Percentiles rank a stretch among this genome's conserved stretches.
Evolutionary conservation across 2,797 vertebrate species (phyloP).

Genomic region (Semotilus atromaculatus): DNA sequence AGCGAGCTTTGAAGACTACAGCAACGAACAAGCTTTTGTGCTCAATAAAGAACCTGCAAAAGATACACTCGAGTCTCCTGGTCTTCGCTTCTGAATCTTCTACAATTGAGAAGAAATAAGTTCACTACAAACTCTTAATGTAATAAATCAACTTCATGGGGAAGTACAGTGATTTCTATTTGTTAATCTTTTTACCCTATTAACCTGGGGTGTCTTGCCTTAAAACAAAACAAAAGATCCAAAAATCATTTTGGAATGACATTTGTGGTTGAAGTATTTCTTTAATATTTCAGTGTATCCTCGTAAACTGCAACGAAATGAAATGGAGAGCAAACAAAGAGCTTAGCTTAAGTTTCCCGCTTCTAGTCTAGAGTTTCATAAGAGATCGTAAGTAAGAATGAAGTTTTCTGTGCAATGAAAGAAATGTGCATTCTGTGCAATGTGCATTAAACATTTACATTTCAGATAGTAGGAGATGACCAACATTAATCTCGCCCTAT

Average conservation of each 20-base stretch:
- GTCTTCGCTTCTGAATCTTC: too few species aligned
- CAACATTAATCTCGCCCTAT: background rate
- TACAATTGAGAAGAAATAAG: too few species aligned
- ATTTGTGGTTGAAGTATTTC: background rate
- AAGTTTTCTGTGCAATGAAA: background rate
- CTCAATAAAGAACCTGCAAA: too few species aligned
- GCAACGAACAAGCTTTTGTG: too few species aligned
- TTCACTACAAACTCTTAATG: too few species aligned
- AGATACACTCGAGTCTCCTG: too few species aligned
- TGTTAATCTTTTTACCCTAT: too few species aligned
- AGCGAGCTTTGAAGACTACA: too few species aligned
- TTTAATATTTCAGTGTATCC: background rate
- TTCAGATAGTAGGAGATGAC: background rate
- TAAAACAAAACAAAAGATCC: too few species aligned
- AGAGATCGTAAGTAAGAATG: background rate
- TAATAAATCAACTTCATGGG: too few species aligned
- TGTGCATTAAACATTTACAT: background rate
- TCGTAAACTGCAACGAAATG: background rate
- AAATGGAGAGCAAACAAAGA: background rate
- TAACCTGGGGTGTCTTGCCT: background rate
- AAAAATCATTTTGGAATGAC: background rate
- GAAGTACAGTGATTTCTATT: too few species aligned
- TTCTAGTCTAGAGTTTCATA: background rate
- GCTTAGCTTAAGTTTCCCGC: background rate
- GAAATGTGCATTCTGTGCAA: too few species aligned